These are phyloP conservation scores for Formica exsecta DNA, from an alignment of 1,140 invertebrate genomes.

Conservation along the genomic window DNA sequence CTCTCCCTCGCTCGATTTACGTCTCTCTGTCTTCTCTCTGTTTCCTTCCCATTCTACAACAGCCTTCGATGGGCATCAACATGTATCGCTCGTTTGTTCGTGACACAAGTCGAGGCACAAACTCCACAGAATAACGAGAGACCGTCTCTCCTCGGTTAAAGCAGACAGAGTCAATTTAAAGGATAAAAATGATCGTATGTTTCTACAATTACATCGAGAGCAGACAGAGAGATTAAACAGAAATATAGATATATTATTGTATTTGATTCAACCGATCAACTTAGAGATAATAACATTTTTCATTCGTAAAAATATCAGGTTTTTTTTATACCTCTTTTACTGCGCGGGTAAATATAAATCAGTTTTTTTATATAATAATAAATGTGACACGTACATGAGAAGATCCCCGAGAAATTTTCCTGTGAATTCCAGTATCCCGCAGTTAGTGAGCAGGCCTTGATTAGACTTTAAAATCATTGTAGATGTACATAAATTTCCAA, in stretches of 20 bases:
- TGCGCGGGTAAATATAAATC: neutral
- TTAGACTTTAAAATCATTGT: slow-evolving; percentile 1
- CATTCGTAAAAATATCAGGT: neutral
- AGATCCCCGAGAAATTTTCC: neutral
- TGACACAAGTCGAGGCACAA: slow-evolving; percentile 34
- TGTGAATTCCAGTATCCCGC: neutral
- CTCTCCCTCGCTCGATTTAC: slow-evolving; percentile 38
- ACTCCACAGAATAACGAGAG: slow-evolving; percentile 52
- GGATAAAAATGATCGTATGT: neutral
- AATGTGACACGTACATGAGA: neutral
- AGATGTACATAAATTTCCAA: neutral
- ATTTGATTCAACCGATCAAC: neutral
- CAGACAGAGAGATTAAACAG: neutral
- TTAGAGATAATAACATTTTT: slow-evolving; percentile 10
- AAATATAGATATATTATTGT: neutral
- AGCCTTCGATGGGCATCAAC: slow-evolving; percentile 45
- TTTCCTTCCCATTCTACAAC: slow-evolving; percentile 16
- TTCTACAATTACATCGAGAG: neutral
- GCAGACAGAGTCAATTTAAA: neutral
- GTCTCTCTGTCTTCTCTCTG: neutral
- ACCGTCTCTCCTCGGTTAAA: slow-evolving; percentile 28
- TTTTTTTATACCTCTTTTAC: slow-evolving; percentile 18
- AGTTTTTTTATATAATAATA: neutral
- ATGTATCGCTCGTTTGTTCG: slow-evolving; percentile 47
- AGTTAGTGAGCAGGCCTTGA: neutral